These are phyloP conservation scores for Epirrhoe alternata DNA, from an alignment of 2,888 invertebrate species.

Conservation along the genomic window DNA sequence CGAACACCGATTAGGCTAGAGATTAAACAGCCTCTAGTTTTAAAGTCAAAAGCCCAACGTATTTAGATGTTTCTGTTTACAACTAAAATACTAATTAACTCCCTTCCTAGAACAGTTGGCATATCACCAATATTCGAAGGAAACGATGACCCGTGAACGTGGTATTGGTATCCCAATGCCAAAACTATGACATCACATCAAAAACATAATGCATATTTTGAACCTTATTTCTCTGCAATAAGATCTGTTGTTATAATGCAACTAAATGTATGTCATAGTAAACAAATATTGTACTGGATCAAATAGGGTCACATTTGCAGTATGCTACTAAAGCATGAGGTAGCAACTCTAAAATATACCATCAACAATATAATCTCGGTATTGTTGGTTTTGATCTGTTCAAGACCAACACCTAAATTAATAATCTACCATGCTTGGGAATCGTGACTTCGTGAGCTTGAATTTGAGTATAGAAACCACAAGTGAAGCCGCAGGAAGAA, in stretches of 20 bases:
- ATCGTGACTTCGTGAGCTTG: too few relatives aligned
- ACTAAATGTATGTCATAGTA: constrained; percentile 35
- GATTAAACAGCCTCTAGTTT: background rate
- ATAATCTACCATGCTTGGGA: too few relatives aligned
- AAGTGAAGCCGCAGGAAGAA: too few relatives aligned
- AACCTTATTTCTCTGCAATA: constrained; percentile 28
- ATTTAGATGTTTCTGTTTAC: constrained; percentile 6
- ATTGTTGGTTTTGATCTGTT: too few relatives aligned
- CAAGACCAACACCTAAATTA: too few relatives aligned
- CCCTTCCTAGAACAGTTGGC: constrained; percentile 22
- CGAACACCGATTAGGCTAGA: too few relatives aligned
- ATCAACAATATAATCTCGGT: too few relatives aligned
- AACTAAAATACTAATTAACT: constrained; percentile 14
- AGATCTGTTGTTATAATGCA: constrained; percentile 23
- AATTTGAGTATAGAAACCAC: too few relatives aligned
- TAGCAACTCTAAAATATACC: too few relatives aligned
- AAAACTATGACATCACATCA: constrained; percentile 40
- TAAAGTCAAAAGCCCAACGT: background rate
- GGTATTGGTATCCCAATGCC: constrained; percentile 32
- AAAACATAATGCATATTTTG: constrained; percentile 13
- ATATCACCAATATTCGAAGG: constrained; percentile 13
- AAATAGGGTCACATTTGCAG: constrained; percentile 36
- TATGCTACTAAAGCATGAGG: constrained; percentile 2
- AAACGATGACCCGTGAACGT: constrained; percentile 5
- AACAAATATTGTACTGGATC: constrained; percentile 33